Evolutionary conservation across 2,113 vertebrate species (phyloP).

Genomic region (Nyctereutes procyonoides): DNA sequence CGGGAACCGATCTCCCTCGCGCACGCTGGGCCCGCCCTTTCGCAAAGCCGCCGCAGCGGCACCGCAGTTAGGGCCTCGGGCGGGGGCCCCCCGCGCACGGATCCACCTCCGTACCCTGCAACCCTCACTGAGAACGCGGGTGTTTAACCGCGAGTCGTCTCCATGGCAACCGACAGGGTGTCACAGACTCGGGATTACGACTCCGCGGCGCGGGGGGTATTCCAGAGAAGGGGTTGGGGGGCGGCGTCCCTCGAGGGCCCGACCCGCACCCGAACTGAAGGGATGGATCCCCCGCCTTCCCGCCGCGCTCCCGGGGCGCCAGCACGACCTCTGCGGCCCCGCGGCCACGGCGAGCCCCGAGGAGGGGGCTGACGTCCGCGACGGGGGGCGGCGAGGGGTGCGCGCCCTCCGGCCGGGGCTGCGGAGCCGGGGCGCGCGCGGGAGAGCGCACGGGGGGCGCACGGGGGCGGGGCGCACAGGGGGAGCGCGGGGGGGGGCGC

Average conservation of each 20-base stretch:
- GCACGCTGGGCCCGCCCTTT: neutral
- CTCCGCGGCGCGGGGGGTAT: conserved; percentile 44
- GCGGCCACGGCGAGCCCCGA: neutral
- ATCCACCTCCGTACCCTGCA: conserved; percentile 14
- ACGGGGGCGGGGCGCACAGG: too few species aligned
- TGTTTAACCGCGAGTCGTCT: conserved; percentile 10
- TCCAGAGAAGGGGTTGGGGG: conserved; percentile 36
- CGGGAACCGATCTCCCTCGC: neutral
- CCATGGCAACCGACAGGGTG: conserved; percentile 68
- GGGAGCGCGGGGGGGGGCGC: neutral
- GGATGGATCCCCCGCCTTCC: neutral
- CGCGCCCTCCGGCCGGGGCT: too few species aligned
- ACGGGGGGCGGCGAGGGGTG: too few species aligned
- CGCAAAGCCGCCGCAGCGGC: neutral
- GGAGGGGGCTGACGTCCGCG: too few species aligned
- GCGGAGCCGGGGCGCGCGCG: too few species aligned
- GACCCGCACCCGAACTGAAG: neutral
- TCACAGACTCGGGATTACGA: conserved; percentile 51
- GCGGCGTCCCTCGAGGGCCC: neutral
- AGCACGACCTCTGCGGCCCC: neutral
- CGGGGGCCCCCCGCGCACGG: neutral
- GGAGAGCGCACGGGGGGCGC: too few species aligned
- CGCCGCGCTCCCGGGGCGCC: neutral
- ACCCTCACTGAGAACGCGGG: neutral
- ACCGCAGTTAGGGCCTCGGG: too few species aligned